Base-by-base conservation (phyloP, 2,113 vertebrate genomes). In the Plotosus lineatus region DNA sequence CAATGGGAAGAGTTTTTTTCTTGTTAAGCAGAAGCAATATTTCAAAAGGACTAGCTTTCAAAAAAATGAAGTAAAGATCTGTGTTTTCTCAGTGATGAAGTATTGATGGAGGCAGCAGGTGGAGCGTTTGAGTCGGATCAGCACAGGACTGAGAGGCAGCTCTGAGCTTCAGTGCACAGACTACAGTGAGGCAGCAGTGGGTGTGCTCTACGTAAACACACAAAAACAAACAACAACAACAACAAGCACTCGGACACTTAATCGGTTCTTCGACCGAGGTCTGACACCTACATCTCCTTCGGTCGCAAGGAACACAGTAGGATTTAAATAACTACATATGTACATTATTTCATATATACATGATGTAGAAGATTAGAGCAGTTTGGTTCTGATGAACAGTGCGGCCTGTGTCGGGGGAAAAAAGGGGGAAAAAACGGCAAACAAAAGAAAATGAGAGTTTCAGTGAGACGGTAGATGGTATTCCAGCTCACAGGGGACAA, bases 91-190 rank as follows among this genome's bases (percentile, higher is more conserved):
- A 36, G 69, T 51, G 69, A 50, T 33, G 15, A 17, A 31, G 36
- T 12, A 21, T 33, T 46, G n/a, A 40, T 56, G 40, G 28, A 68
- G 17, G 48, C 26, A 40, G 33, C 46, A 68, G 42, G 9, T 76
- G 38, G 36, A 77, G 65, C 19, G 19, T 40, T 26, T 60, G 82
- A 79, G 65, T 77, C 33, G 21, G 44, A 46, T 56, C n/a, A 68
- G 72, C 19, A 31, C 84, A 77, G 77, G 46, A 66, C 50, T 79
- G 73, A 56, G 46, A 73, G 58, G 48, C 26, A 26, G 75, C 31
- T 61, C 26, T n/a, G 72, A 11, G 28, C 11, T 90, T 89, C 91
- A 92, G 92, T 93, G 91, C 92, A 84, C 85, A 86, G 90, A 91
- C 89, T 90, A 78, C 65, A 78, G 79, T 83, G 75, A 66, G 86